Conservation (phyloP, 2,113 vertebrate genomes). For the Brachyistius frenatus region DNA sequence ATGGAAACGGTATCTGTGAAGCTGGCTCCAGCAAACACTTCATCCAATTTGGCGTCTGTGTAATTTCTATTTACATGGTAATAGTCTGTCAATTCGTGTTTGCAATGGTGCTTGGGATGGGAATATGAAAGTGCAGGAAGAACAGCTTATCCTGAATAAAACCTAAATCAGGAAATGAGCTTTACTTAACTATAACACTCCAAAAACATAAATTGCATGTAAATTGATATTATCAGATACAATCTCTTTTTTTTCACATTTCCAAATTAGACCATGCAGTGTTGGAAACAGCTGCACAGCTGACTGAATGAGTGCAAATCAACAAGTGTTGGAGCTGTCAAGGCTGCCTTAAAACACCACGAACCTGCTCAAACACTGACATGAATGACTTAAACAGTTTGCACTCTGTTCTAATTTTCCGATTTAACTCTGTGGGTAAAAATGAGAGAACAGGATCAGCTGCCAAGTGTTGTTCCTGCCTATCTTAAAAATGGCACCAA, state of each 20-base stretch:
- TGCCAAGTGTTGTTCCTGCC: slow-evolving; percentile 25
- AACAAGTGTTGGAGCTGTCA: slow-evolving; percentile 44
- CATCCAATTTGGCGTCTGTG: slow-evolving; percentile 40
- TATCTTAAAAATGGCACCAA: slow-evolving; percentile 25
- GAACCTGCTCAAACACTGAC: slow-evolving; percentile 39
- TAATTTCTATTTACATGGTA: slow-evolving; percentile 65
- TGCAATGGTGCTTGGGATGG: slow-evolving; percentile 32
- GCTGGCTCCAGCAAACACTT: slow-evolving; percentile 47
- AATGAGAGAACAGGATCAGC: slow-evolving; percentile 32
- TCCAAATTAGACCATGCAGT: slow-evolving; percentile 9
- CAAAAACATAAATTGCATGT: slow-evolving; percentile 18
- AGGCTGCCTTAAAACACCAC: slow-evolving; percentile 38
- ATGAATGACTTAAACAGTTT: slow-evolving; percentile 42
- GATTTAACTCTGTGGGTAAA: slow-evolving; percentile 41
- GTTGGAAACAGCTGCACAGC: slow-evolving; percentile 10
- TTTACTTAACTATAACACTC: slow-evolving; percentile 31
- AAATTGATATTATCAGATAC: slow-evolving; percentile 12
- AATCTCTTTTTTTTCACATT: slow-evolving; percentile 14
- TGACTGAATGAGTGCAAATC: slow-evolving; percentile 43
- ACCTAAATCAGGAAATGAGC: slow-evolving; percentile 39
- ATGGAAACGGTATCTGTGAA: slow-evolving; percentile 27
- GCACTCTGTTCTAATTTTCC: slow-evolving; percentile 29
- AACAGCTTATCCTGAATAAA: slow-evolving; percentile 48
- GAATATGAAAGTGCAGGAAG: slow-evolving; percentile 41
- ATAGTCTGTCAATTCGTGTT: slow-evolving; percentile 62